These are phyloP conservation scores for Atethmia centrago DNA, from an alignment of 2,888 invertebrate species.

Conservation along the genomic window DNA sequence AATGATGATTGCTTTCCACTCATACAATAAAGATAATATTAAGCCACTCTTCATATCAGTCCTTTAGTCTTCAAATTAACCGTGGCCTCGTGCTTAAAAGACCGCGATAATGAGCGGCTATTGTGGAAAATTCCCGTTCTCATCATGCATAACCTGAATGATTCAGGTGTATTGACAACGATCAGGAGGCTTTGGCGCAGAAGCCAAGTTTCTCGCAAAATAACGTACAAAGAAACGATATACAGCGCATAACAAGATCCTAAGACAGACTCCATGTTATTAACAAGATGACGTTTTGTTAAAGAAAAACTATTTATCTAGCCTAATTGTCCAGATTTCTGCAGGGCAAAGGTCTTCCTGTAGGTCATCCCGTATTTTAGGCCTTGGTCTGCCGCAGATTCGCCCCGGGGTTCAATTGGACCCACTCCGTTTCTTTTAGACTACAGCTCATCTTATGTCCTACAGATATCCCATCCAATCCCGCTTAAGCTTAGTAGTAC, in stretches of 20 bases:
- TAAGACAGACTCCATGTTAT: background rate
- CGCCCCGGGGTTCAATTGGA: background rate
- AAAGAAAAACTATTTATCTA: background rate
- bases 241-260: no score
- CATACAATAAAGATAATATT: conserved; percentile 1
- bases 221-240: background rate
- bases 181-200: background rate
- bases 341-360: background rate
- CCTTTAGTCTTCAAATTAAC: conserved; percentile 19
- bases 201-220: background rate
- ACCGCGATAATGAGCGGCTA: background rate
- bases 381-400: background rate
- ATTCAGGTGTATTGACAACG: background rate
- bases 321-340: background rate
- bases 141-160: background rate
- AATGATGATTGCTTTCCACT: conserved; percentile 13
- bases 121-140: conserved; percentile 4
- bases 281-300: background rate
- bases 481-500: background rate
- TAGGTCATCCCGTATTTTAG: no score
- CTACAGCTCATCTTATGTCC: background rate
- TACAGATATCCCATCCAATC: background rate
- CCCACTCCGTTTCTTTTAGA: no score
- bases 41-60: conserved; percentile 9
- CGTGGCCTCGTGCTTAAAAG: background rate